Conservation (phyloP, 2,888 invertebrate genomes). For the Pimpla rufipes region DNA sequence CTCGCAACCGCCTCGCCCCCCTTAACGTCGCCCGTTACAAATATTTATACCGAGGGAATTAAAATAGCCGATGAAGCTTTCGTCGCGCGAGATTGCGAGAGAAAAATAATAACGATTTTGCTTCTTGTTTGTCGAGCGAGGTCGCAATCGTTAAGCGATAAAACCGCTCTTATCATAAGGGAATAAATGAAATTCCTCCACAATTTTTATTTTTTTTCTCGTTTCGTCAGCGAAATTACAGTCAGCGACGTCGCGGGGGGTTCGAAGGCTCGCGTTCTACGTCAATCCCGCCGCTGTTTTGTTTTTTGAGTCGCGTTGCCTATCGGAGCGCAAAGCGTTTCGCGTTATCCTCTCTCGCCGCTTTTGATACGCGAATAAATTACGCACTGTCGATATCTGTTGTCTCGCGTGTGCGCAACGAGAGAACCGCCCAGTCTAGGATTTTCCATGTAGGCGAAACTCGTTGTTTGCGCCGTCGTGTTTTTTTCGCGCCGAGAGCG, state of each 20-base stretch:
- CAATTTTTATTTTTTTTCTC: background rate
- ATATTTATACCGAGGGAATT: slow-evolving; percentile 14
- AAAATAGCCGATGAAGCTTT: slow-evolving; percentile 3
- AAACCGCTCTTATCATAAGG: slow-evolving; percentile 5
- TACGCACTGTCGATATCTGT: background rate
- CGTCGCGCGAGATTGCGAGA: slow-evolving; percentile 50
- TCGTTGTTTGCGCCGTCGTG: background rate
- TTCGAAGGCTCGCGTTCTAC: background rate
- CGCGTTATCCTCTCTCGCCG: background rate
- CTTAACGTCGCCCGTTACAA: slow-evolving; percentile 35
- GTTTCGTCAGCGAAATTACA: background rate
- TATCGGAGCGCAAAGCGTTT: background rate
- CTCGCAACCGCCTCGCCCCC: background rate
- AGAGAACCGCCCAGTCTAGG: background rate
- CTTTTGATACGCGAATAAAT: background rate
- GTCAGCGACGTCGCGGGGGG: background rate
- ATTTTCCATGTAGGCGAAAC: slow-evolving; percentile 32
- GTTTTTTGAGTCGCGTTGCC: slow-evolving; percentile 5
- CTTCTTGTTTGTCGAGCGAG: background rate
- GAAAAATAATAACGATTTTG: background rate
- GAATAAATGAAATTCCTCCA: background rate
- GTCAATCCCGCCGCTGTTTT: slow-evolving; percentile 14
- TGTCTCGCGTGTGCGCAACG: background rate
- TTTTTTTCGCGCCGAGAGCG: background rate
- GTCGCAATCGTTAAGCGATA: background rate